Percentiles rank a stretch among this genome's conserved stretches.
Conservation (phyloP, 2,797 vertebrate genomes). For the Falco columbarius region DNA sequence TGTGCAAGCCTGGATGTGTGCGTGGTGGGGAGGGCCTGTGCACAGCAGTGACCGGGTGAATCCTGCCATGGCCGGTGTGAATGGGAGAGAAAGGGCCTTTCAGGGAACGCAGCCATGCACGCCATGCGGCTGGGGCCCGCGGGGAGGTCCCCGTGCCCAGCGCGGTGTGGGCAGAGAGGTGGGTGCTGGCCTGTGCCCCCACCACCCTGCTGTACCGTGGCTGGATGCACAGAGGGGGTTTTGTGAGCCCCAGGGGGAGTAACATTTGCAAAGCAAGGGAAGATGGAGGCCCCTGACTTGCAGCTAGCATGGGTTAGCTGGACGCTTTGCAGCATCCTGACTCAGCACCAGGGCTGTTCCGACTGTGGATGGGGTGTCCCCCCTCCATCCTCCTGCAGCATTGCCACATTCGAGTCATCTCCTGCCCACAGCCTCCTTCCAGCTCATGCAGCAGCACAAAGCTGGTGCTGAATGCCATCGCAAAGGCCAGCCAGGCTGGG, state of each 20-base stretch:
- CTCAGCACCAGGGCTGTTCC: fast-evolving
- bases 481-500: neutral
- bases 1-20: neutral
- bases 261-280: neutral
- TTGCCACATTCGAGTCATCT: fast-evolving
- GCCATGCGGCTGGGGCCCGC: fast-evolving
- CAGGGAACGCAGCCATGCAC: constrained; percentile 25
- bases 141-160: neutral
- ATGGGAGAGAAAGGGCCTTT: constrained; percentile 6
- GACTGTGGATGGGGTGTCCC: fast-evolving
- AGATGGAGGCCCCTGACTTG: neutral
- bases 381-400: neutral
- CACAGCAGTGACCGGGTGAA: fast-evolving
- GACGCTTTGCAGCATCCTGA: neutral
- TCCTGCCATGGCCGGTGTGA: neutral
- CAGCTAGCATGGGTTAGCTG: neutral
- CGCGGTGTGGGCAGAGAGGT: fast-evolving
- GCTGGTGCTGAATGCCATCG: neutral
- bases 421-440: no score
- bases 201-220: fast-evolving
- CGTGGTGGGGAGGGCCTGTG: fast-evolving
- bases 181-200: neutral
- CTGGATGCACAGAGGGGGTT: fast-evolving
- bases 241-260: neutral
- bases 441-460: neutral